phyloP scores from a whole-genome alignment of 2,797 vertebrate genomes.

The Xiphophorus birchmanni region DNA sequence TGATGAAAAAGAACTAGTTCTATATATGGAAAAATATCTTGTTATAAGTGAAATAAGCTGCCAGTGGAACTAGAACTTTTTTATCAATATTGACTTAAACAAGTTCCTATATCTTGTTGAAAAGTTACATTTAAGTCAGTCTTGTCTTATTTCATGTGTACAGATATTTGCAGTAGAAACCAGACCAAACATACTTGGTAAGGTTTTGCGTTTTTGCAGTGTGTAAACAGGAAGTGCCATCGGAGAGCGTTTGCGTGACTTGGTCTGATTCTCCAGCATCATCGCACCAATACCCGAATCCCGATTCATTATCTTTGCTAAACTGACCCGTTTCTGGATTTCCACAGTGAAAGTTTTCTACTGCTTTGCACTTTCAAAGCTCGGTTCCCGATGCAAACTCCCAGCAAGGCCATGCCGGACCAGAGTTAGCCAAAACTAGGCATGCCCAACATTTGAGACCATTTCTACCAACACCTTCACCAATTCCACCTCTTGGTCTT shows the following conservation, averaged over 20 bases:
- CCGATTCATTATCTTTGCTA: slow-evolving; percentile 71
- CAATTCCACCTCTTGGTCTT: neutral
- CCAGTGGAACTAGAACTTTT: no score
- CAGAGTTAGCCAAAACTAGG: neutral
- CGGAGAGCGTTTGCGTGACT: slow-evolving; percentile 23
- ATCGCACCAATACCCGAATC: slow-evolving; percentile 59
- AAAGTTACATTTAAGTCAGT: no score
- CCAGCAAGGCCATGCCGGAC: slow-evolving; percentile 17
- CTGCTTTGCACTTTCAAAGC: neutral
- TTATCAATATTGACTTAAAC: no score
- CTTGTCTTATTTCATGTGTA: no score
- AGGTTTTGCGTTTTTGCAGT: no score
- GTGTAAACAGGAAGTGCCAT: slow-evolving; percentile 54
- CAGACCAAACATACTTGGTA: no score
- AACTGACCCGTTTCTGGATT: slow-evolving; percentile 72
- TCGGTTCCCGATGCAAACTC: neutral
- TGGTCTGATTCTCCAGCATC: slow-evolving; percentile 37
- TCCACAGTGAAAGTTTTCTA: slow-evolving; percentile 70
- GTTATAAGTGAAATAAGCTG: no score
- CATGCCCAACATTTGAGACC: neutral
- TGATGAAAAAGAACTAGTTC: no score
- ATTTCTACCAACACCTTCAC: neutral
- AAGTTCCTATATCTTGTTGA: no score
- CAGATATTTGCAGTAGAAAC: no score
- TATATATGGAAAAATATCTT: no score